Base-by-base conservation (phyloP, 2,113 vertebrate species). In the Aleadryas rufinucha region DNA sequence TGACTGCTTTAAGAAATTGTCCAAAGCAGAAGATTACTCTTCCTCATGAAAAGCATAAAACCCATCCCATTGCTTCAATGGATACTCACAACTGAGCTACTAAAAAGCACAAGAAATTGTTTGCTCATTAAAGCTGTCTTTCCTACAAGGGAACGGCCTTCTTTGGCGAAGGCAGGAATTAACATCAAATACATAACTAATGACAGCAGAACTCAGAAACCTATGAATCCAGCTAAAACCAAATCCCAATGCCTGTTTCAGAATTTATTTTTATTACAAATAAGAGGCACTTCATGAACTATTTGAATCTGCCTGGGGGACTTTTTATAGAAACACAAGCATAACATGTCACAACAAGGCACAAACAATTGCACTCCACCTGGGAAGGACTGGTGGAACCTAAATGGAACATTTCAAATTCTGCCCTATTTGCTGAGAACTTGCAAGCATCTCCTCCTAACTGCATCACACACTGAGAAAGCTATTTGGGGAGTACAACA, bases 241-340 rank as follows among this genome's bases (percentile, higher is more conserved):
- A 92, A 88, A 81, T 65, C 44, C 56, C 26, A 31, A 16, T 17
- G 81, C 41, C 85, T 91, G 59, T 35, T 64, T 74, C 53, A 42
- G 83, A 93, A 80, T 65, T 95, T 57, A 47, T 64, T 87, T 95
- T 82, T 81, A 84, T 83, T 88, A 83, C 42, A 84, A 92, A 52
- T 52, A 84, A 85, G 54, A 88, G 53, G 27, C 77, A 92, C 68
- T 91, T 89, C 63, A 78, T 35, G 23, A 80, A 79, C 59, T 87
- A 37, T 49, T 78, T 7, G 1, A 84, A 75, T 63, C 53, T 90
- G 45, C 88, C 81, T 17, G 1, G 31, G 79, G 47, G 84, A 71
- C 37, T 82, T 95, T 84, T 76, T 79, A 90, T 72, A 85, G 79
- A 53, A 94, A 84, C 31, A 57, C 1, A 0, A 75, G 63, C 0